Evolutionary conservation across 2,888 invertebrate species (phyloP).

Genomic region (Meandrusa payeni): DNA sequence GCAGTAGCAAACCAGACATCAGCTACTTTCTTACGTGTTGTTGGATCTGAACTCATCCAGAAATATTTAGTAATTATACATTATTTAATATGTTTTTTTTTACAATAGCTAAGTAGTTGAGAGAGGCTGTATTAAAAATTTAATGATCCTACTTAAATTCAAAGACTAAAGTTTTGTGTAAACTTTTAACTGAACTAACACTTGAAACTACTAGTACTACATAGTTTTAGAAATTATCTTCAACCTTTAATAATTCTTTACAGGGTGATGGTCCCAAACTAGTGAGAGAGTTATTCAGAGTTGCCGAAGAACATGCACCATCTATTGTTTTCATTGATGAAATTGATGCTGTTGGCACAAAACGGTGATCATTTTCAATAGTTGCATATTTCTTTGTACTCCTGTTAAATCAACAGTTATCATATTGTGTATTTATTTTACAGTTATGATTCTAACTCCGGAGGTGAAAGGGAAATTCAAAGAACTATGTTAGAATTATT

Average conservation of each 20-base stretch:
- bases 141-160: no score
- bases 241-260: constrained; percentile 13
- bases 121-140: no score
- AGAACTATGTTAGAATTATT: constrained; percentile 99
- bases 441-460: constrained; percentile 98
- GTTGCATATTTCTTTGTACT: background rate
- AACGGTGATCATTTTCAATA: constrained; percentile 78
- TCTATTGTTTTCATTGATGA: constrained; percentile 99
- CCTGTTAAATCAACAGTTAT: no score
- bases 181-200: no score
- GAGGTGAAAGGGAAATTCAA: constrained; percentile 99
- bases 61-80: constrained; percentile 92
- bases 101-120: no score
- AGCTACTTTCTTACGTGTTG: constrained; percentile 98
- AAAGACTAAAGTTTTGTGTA: no score
- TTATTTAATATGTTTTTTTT: no score
- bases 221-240: no score
- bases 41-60: constrained; percentile 99
- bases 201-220: no score
- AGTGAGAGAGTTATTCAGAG: constrained; percentile 97
- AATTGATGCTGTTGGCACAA: constrained; percentile 99
- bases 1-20: constrained; percentile 99
- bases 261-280: constrained; percentile 99
- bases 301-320: constrained; percentile 99
- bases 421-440: background rate